Percentiles rank a stretch among this genome's conserved stretches.
These are phyloP conservation scores for Drosophila baimaii DNA, from an alignment of 1,140 invertebrate genomes.

Conservation along the genomic window DNA sequence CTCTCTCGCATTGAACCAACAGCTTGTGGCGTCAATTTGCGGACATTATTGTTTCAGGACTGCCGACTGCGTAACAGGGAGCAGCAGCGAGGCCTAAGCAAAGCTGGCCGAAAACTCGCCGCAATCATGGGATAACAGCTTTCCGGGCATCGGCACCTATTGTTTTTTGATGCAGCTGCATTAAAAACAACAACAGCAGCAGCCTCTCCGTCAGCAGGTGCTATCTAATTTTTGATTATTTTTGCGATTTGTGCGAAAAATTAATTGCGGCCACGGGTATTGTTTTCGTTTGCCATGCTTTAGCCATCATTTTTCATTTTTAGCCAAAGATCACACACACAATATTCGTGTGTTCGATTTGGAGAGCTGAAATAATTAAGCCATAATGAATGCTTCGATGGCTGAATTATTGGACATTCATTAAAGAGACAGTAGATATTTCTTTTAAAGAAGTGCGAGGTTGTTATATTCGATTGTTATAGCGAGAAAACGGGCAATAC, in stretches of 20 bases:
- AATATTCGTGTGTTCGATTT: background rate
- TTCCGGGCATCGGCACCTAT: conserved; percentile 21
- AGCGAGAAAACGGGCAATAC: no score
- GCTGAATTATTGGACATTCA: background rate
- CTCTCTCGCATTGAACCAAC: conserved; percentile 70
- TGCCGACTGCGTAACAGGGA: conserved; percentile 61
- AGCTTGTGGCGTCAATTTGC: conserved; percentile 82
- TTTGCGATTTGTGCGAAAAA: conserved; percentile 72
- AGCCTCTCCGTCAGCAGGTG: conserved; percentile 8
- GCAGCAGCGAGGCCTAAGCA: conserved; percentile 60
- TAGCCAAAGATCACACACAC: conserved; percentile 6
- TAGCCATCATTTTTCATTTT: conserved; percentile 33
- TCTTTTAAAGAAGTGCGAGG: background rate
- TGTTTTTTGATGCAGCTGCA: conserved; percentile 41
- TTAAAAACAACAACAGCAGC: conserved; percentile 21
- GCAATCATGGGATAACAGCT: conserved; percentile 64
- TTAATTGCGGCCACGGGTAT: conserved; percentile 66
- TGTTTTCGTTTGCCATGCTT: conserved; percentile 24
- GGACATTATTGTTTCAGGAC: conserved; percentile 82
- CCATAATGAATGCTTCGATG: conserved; percentile 34
- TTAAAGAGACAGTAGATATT: conserved; percentile 6
- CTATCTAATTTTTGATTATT: conserved; percentile 80
- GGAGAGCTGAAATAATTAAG: conserved; percentile 51
- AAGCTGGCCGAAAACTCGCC: conserved; percentile 68
- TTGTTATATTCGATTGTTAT: no score